phyloP scores from a whole-genome alignment of 2,113 vertebrate species.

The Sciurus niger region DNA sequence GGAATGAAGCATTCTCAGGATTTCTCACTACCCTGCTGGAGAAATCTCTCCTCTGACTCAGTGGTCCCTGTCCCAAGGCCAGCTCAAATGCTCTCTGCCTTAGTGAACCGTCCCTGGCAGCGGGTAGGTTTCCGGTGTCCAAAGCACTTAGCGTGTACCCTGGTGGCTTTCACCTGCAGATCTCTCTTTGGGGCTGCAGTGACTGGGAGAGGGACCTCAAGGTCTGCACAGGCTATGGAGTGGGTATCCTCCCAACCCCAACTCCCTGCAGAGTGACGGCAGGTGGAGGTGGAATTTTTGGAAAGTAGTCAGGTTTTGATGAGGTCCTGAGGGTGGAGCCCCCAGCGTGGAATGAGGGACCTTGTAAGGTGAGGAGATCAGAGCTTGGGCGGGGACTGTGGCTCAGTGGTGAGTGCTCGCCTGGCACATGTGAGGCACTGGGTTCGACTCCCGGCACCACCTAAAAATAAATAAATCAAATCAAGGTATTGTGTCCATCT shows the following conservation, averaged over 20 bases:
- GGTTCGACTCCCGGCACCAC: too few relatives aligned
- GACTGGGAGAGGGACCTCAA: background rate
- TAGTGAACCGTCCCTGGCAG: background rate
- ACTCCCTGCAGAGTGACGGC: background rate
- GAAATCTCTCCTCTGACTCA: background rate
- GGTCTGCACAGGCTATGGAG: too few relatives aligned
- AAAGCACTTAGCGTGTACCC: accelerated
- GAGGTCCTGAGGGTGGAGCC: background rate
- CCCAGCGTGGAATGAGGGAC: background rate
- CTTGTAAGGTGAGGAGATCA: background rate
- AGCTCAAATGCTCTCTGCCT: background rate
- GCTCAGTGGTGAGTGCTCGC: too few relatives aligned
- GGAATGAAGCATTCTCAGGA: background rate
- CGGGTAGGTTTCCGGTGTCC: accelerated
- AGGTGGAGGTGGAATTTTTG: background rate
- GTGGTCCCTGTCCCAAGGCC: background rate
- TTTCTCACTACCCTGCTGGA: too few relatives aligned
- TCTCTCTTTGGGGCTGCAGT: background rate
- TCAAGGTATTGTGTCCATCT: too few relatives aligned
- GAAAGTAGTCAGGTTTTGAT: background rate
- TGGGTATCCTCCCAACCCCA: too few relatives aligned
- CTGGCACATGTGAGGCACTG: too few relatives aligned
- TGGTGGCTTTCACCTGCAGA: background rate
- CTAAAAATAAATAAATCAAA: too few relatives aligned
- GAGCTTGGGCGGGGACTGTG: too few relatives aligned